Percentiles rank a stretch among this genome's conserved stretches.
Conservation (phyloP, 2,888 invertebrate genomes). For the Fabriciana adippe region DNA sequence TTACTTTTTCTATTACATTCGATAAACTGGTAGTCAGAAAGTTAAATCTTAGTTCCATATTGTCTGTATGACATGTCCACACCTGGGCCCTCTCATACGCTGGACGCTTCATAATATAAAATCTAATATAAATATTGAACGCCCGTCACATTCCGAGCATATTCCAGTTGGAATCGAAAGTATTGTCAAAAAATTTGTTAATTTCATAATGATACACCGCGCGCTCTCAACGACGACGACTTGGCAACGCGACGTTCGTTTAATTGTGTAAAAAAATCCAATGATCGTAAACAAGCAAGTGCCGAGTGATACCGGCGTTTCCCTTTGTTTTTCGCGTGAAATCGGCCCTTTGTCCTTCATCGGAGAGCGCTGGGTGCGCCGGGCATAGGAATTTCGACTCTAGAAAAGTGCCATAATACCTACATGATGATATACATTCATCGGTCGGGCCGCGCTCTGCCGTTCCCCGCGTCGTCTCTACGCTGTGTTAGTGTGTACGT, state of each 20-base stretch:
- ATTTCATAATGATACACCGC: constrained; percentile 69
- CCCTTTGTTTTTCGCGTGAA: constrained; percentile 78
- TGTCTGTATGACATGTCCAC: constrained; percentile 48
- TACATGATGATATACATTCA: constrained; percentile 68
- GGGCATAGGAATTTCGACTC: constrained; percentile 77
- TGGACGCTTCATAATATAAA: constrained; percentile 42
- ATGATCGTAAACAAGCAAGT: constrained; percentile 59
- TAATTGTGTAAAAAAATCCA: constrained; percentile 56
- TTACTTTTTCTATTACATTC: constrained; percentile 53
- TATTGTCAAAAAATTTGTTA: constrained; percentile 52
- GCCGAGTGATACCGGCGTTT: constrained; percentile 70
- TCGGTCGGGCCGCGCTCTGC: constrained; percentile 64
- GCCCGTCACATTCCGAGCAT: constrained; percentile 10
- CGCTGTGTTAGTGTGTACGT: constrained; percentile 67
- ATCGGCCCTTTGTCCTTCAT: constrained; percentile 78
- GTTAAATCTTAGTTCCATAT: constrained; percentile 51
- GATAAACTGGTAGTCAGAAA: constrained; percentile 41
- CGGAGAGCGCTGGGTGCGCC: constrained; percentile 73
- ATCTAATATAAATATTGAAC: constrained; percentile 42
- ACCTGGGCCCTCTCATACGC: constrained; percentile 57
- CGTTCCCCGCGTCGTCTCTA: constrained; percentile 74
- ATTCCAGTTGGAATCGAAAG: constrained; percentile 21
- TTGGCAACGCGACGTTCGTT: constrained; percentile 68
- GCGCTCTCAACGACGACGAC: constrained; percentile 64
- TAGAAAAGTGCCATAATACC: constrained; percentile 77